Percentiles rank a stretch among this genome's conserved stretches.
phyloP scores from a whole-genome alignment of 2,797 vertebrate species.

The Tenualosa thibaudeaui region DNA sequence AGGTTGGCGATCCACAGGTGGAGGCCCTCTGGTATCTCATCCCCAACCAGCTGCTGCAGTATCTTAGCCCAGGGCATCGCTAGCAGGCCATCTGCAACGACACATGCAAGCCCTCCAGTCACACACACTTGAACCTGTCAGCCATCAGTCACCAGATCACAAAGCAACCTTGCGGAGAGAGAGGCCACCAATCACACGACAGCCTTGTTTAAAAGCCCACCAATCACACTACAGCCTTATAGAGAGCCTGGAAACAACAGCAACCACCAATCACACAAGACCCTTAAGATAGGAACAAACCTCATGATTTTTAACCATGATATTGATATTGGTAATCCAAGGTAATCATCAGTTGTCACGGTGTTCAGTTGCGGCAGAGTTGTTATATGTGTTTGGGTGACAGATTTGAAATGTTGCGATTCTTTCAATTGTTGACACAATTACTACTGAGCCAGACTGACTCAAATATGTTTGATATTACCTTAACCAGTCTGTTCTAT shows the following conservation, averaged over 20 bases:
- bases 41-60: slow-evolving; percentile 74
- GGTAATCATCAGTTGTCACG: no score
- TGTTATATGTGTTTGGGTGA: no score
- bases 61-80: slow-evolving; percentile 67
- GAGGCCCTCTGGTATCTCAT: slow-evolving; percentile 72
- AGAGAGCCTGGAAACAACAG: not conserved
- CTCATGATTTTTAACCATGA: no score
- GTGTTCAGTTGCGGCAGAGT: no score
- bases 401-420: no score
- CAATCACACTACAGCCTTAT: not conserved
- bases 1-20: slow-evolving; percentile 71
- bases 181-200: slow-evolving; percentile 44
- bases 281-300: no score
- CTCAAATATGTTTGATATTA: no score
- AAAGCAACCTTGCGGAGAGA: slow-evolving; percentile 38
- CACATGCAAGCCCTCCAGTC: not conserved
- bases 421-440: no score
- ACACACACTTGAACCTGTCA: not conserved
- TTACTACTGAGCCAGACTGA: no score
- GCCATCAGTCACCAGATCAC: not conserved
- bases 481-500: no score
- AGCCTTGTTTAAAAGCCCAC: slow-evolving; percentile 47
- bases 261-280: not conserved
- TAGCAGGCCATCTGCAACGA: slow-evolving; percentile 74
- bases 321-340: no score